Conservation (phyloP, 2,797 vertebrate species). For the Lacerta agilis region DNA sequence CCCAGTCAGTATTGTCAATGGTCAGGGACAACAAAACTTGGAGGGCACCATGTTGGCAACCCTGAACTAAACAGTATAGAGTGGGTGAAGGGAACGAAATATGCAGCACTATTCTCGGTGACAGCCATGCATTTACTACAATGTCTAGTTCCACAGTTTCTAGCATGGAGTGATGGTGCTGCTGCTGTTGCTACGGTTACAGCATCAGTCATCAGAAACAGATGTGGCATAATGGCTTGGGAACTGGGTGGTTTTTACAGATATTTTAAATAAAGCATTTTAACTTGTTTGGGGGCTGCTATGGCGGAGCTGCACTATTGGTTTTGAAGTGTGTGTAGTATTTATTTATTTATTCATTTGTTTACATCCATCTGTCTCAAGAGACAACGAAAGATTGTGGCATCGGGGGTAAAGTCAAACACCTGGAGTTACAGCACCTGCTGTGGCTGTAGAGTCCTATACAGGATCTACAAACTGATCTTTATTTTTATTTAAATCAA, state of each 20-base stretch:
- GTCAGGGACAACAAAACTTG: no score
- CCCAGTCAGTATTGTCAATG: no score
- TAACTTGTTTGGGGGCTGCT: neutral
- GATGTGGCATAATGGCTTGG: neutral
- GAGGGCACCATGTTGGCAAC: no score
- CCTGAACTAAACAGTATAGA: neutral
- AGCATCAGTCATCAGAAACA: neutral
- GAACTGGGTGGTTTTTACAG: neutral
- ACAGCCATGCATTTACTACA: neutral
- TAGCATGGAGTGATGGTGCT: neutral
- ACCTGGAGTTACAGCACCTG: no score
- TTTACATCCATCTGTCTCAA: no score
- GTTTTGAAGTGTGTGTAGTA: neutral
- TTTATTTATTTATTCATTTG: no score
- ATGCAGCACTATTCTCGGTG: neutral
- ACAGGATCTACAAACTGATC: no score
- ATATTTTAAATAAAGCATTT: neutral
- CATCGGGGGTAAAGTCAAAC: no score
- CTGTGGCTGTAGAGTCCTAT: no score
- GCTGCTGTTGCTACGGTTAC: neutral
- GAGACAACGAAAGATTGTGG: no score
- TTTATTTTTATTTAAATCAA: no score
- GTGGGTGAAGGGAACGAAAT: neutral
- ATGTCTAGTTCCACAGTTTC: neutral
- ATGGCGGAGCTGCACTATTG: neutral